Evolutionary conservation across 2,113 vertebrate genomes (phyloP).

Genomic region (cattle (Bos taurus)): ARS-UCD2.0 NC_037328.1:49833001-49833500

Average conservation of each 20-base stretch:
- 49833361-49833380: neutral
- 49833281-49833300: neutral
- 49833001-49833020: neutral
- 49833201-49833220: neutral
- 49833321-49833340: neutral
- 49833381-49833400: neutral
- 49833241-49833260: neutral
- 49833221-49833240: neutral
- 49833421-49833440: neutral
- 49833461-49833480: neutral
- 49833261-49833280: neutral
- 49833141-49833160: neutral
- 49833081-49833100: neutral
- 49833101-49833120: neutral
- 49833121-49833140: neutral
- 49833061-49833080: neutral
- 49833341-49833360: neutral
- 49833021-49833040: neutral
- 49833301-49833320: neutral
- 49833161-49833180: neutral
- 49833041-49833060: neutral
- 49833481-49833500: neutral
- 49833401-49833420: neutral
- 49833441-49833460: neutral
- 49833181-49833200: neutral